Percentiles rank a stretch among this genome's conserved stretches.
Evolutionary conservation across 1,140 invertebrate genomes (phyloP).

Genomic region (Colletes latitarsis): DNA sequence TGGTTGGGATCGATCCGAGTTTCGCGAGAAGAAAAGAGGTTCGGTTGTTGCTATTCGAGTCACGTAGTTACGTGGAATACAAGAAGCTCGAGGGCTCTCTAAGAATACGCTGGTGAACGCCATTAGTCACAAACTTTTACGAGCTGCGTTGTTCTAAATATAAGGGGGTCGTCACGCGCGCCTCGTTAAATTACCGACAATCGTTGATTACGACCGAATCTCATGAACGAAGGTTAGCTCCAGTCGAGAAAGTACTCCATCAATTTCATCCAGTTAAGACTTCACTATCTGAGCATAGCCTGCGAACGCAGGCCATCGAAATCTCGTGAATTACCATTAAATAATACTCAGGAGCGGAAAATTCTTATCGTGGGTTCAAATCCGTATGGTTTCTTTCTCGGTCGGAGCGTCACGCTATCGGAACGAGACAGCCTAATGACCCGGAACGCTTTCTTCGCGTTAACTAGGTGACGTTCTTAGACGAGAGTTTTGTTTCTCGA

Average conservation of each 20-base stretch:
- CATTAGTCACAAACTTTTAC: neutral
- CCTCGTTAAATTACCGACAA: neutral
- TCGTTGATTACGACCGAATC: neutral
- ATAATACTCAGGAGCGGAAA: neutral
- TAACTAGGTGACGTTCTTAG: too few relatives aligned
- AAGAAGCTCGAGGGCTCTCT: neutral
- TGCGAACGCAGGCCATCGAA: neutral
- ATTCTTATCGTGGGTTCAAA: neutral
- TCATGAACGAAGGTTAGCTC: neutral
- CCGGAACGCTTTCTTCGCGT: too few relatives aligned
- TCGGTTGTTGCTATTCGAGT: neutral
- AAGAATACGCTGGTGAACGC: neutral
- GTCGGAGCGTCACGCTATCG: neutral
- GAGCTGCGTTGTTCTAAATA: neutral
- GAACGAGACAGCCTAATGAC: neutral
- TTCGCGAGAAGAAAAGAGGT: too few relatives aligned
- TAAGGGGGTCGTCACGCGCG: constrained; percentile 3
- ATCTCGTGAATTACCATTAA: neutral
- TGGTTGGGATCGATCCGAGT: neutral
- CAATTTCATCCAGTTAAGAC: neutral
- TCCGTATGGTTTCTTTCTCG: neutral
- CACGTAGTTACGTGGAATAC: neutral
- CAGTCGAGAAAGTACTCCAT: neutral
- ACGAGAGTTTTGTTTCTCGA: too few relatives aligned
- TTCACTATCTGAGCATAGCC: neutral